Conservation (phyloP, 1,140 invertebrate genomes). For the Anastrepha obliqua region DNA sequence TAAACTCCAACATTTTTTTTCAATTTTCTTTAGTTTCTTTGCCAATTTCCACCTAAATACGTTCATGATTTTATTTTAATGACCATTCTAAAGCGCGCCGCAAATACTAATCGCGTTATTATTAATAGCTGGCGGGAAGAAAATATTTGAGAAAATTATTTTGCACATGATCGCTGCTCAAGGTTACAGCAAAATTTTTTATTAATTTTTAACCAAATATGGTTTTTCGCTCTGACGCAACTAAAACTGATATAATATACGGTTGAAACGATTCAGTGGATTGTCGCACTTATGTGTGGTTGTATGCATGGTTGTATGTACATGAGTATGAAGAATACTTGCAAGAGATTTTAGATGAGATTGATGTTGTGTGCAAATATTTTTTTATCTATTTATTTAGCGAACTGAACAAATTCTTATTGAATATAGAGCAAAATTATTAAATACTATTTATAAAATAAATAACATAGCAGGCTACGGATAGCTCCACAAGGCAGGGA, state of each 20-base stretch:
- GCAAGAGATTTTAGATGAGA: too few relatives aligned
- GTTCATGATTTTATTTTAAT: not conserved
- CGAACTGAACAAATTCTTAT: too few relatives aligned
- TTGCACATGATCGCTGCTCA: not conserved
- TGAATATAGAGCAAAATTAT: too few relatives aligned
- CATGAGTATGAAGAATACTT: too few relatives aligned
- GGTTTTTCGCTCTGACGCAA: not conserved
- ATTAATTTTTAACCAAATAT: slow-evolving; percentile 46
- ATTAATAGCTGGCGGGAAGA: not conserved
- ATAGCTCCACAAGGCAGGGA: too few relatives aligned
- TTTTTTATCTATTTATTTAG: too few relatives aligned
- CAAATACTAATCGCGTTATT: not conserved
- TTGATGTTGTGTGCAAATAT: too few relatives aligned
- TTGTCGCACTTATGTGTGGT: too few relatives aligned
- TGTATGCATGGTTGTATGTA: too few relatives aligned
- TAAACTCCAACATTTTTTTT: not conserved
- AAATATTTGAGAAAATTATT: slow-evolving; percentile 6
- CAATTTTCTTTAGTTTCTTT: not conserved
- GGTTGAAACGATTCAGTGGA: not conserved
- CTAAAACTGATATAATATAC: not conserved
- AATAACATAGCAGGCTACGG: too few relatives aligned
- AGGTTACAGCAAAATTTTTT: not conserved
- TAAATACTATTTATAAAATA: too few relatives aligned
- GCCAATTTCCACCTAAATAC: not conserved
- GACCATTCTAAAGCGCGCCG: not conserved